Evolutionary conservation across 2,113 vertebrate species (phyloP), one percentile per base, ranked within the genome.

Genomic region (Cervus canadensis): DNA sequence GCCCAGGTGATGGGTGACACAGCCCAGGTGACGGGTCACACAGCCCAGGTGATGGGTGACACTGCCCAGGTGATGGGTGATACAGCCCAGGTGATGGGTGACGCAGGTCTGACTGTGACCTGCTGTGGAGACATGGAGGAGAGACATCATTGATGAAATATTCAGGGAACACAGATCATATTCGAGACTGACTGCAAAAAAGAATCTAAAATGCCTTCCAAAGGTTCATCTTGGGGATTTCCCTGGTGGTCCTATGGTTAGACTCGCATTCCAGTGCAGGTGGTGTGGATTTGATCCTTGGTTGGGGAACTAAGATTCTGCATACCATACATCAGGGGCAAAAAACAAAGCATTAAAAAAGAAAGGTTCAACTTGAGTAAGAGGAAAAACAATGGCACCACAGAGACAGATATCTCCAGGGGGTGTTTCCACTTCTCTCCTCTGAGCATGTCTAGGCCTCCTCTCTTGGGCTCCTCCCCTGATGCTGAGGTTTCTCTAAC

Each of bases 41-140:
- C 52, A 19, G 6, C 16, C 52, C 52, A 54, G 16, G 52, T 54
- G 52, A 54, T 1, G 2, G 52, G 52, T 54, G 52, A 54, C 54
- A 19, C 52, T 0, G 54, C 17, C 54, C 54, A 56, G 54, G 54
- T 56, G 54, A 19, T 1, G 17, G 6, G 54, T 7, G 17, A 56
- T 17, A 21, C 17, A 1, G 54, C 19, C 54, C 54, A 56, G 54
- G 54, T 62, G 60, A 7, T 3, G 1, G 60, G 28, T 4, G 30
- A 59, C 0, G 4, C 57, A 36, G 36, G 30, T 87, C 36, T 71
- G 48, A 54, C 10, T 7, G 8, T 94, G 36, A n/a, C 26, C 6
- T 13, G 1, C 1, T 28, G 3, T 52, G 3, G 15, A 25, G 11
- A 4, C 2, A 0, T 33, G n/a, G 60, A 94, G 19, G 54, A 96